Base-by-base conservation (phyloP, 2,797 vertebrate genomes). In the Rhinoraja longicauda region DNA sequence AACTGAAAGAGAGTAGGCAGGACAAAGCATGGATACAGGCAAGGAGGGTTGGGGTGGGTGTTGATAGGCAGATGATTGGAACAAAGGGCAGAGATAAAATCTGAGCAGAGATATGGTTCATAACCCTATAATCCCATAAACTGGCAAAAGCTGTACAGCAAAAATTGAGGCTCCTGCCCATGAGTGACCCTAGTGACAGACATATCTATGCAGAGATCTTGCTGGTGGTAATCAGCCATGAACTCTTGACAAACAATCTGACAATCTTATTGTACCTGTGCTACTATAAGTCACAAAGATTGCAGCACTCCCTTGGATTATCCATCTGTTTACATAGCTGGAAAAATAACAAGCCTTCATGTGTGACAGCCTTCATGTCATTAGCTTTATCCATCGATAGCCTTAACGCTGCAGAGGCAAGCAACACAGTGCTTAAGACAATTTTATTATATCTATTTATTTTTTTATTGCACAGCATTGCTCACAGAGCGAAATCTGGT, bases 301-400 rank as follows among this genome's bases (percentile, higher is more conserved):
- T 90, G 76, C 32, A 0, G 81, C 93, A 88, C 92, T 93, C 93
- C 36, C 84, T 86, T 79, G 93, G 53, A 77, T 93, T 93, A 81
- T 93, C 95, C 93, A 94, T 93, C 93, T 93, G 93, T 93, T 94
- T 93, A 94, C 94, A 92, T 5, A 94, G 95, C 93, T 8, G 57
- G 82, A 91, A 93, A 93, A 94, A 92, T 93, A 95, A 95, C 76
- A 94, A 95, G 93, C 94, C 93, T 93, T 95, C 84, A 84, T 75
- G 93, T 93, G 90, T 26, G 93, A 93, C 77, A 81, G 93, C 32
- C 90, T 21, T 91, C 36, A 0, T 94, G 94, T 93, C 94, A 93
- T 93, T 94, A 94, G 93, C 76, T 0, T 77, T 93, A 93, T 94
- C 24, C 84, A 67, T 92, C 86, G 93, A 86, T 92, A 9, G 79